Percentiles rank a stretch among this genome's conserved stretches.
These are phyloP conservation scores for Neomorphus geoffroyi DNA, from an alignment of 2,797 vertebrate species.

Conservation along the genomic window DNA sequence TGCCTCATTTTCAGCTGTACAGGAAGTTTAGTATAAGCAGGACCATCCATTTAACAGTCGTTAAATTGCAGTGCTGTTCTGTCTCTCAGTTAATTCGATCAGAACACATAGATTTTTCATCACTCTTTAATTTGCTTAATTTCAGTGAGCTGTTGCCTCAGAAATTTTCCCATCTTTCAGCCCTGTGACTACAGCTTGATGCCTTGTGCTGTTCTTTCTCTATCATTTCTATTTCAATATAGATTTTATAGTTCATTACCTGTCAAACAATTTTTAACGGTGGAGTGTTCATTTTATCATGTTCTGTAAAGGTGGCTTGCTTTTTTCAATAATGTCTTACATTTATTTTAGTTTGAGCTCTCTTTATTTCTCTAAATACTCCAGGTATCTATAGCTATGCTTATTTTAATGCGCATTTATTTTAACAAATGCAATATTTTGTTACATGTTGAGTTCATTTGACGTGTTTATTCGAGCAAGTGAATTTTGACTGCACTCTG, in stretches of 20 bases:
- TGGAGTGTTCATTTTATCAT: conserved; percentile 66
- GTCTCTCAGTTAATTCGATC: conserved; percentile 69
- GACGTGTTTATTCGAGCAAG: conserved; percentile 45
- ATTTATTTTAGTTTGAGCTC: conserved; percentile 64
- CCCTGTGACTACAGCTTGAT: conserved; percentile 12
- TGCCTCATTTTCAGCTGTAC: not conserved
- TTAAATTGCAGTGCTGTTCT: conserved; percentile 30
- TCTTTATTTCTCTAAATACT: conserved; percentile 68
- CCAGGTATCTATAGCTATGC: conserved; percentile 51
- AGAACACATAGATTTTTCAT: conserved; percentile 64
- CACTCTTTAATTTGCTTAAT: conserved; percentile 74
- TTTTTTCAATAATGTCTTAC: conserved; percentile 57
- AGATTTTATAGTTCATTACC: conserved; percentile 79
- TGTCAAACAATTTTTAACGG: conserved; percentile 75
- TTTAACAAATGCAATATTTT: conserved; percentile 65
- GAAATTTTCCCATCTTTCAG: conserved; percentile 66
- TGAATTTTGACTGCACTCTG: not conserved
- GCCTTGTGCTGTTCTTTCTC: conserved; percentile 45
- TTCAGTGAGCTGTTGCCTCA: conserved; percentile 57
- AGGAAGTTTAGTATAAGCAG: not conserved
- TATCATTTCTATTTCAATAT: conserved; percentile 70
- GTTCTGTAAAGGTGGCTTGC: conserved; percentile 65
- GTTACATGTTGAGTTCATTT: conserved; percentile 49
- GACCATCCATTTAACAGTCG: conserved; percentile 22
- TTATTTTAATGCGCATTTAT: conserved; percentile 68